These are phyloP conservation scores for Mythimna vitellina DNA, from an alignment of 2,888 invertebrate genomes.

Conservation along the genomic window DNA sequence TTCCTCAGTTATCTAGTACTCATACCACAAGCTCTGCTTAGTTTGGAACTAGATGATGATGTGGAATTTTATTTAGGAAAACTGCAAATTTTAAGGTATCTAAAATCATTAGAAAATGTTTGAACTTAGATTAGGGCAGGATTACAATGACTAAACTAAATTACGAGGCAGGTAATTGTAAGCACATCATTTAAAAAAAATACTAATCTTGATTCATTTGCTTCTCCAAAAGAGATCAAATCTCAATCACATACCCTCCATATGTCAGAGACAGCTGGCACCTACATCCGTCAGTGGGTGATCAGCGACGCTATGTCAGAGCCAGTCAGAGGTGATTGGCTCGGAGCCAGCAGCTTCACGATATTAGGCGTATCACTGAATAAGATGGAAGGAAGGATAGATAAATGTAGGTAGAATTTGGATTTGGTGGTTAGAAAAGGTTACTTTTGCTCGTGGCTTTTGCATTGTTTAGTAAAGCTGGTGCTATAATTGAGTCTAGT, in stretches of 20 bases:
- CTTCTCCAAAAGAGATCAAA: background rate
- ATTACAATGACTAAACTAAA: too few relatives aligned
- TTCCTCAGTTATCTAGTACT: too few relatives aligned
- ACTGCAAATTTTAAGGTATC: too few relatives aligned
- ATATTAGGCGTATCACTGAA: slow-evolving; percentile 41
- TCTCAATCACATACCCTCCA: slow-evolving; percentile 24
- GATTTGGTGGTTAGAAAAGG: background rate
- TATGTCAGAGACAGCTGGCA: slow-evolving; percentile 57
- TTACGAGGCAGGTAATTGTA: too few relatives aligned
- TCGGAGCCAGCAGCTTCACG: slow-evolving; percentile 63
- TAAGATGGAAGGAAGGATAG: background rate
- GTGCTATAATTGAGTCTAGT: background rate
- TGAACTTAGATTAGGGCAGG: too few relatives aligned
- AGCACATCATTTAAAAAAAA: too few relatives aligned
- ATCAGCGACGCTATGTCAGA: slow-evolving; percentile 68
- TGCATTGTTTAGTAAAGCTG: background rate
- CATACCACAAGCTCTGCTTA: too few relatives aligned
- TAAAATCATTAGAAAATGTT: too few relatives aligned
- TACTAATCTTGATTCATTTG: background rate
- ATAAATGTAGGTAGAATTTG: background rate
- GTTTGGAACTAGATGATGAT: too few relatives aligned
- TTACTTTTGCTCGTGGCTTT: background rate
- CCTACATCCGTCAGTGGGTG: slow-evolving; percentile 71
- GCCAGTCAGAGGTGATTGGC: slow-evolving; percentile 72
- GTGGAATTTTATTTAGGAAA: too few relatives aligned